phyloP scores from a whole-genome alignment of 1,140 invertebrate genomes.

The Dendroctonus ponderosae region DNA sequence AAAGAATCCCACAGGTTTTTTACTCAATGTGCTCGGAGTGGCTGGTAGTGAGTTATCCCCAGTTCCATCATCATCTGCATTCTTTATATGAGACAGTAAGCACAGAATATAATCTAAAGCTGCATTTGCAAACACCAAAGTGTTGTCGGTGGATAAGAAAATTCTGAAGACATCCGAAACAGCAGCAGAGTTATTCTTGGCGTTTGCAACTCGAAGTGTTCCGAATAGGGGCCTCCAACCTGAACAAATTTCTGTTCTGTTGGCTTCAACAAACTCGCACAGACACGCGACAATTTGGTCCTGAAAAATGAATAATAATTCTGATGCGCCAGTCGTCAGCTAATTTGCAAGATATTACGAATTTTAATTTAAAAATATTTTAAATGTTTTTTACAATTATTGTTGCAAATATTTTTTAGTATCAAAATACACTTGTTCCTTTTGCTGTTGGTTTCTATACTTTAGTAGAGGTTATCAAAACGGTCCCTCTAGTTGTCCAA shows the following conservation, averaged over 20 bases:
- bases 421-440: too few species aligned
- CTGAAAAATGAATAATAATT: slow-evolving; percentile 48
- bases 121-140: slow-evolving; percentile 89
- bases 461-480: too few species aligned
- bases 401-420: too few species aligned
- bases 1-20: slow-evolving; percentile 30
- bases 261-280: slow-evolving; percentile 93
- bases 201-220: slow-evolving; percentile 77
- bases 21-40: slow-evolving; percentile 17
- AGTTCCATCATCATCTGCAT: slow-evolving; percentile 49
- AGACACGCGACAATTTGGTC: slow-evolving; percentile 91
- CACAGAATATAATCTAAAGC: slow-evolving; percentile 91
- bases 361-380: too few species aligned
- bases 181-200: slow-evolving; percentile 65
- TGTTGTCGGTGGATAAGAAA: slow-evolving; percentile 88
- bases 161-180: slow-evolving; percentile 91
- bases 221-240: slow-evolving; percentile 93
- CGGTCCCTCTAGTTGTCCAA: too few species aligned
- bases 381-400: too few species aligned
- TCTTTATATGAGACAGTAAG: slow-evolving; percentile 70
- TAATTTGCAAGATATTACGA: too few species aligned
- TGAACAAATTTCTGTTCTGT: slow-evolving; percentile 85
- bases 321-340: too few species aligned
- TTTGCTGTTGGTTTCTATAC: too few species aligned
- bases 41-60: slow-evolving; percentile 18